These are phyloP conservation scores for Physeter macrocephalus DNA, from an alignment of 2,113 vertebrate genomes.

Conservation along the genomic window DNA sequence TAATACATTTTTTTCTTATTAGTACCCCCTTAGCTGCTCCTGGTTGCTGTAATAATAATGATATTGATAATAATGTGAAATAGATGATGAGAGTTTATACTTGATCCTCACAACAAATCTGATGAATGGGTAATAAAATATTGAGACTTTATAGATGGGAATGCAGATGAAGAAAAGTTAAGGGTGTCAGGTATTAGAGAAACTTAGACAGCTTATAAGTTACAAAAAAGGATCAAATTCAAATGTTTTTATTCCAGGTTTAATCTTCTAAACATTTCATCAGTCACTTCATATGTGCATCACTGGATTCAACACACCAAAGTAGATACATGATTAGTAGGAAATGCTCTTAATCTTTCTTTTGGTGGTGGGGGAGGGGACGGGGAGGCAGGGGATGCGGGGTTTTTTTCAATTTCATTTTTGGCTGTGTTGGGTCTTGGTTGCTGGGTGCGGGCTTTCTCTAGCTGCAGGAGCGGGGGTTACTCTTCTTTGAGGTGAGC, in stretches of 20 bases:
- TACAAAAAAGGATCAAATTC: neutral
- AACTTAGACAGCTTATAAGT: neutral
- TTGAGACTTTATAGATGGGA: neutral
- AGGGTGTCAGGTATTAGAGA: neutral
- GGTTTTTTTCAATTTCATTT: too few species aligned
- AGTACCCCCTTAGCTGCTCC: neutral
- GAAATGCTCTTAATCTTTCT: neutral
- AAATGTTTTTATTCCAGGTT: neutral
- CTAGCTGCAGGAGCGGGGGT: too few species aligned
- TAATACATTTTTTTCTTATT: neutral
- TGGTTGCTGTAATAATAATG: neutral
- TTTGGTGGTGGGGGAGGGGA: neutral
- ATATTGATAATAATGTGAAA: neutral
- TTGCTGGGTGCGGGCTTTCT: too few species aligned
- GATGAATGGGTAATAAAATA: neutral
- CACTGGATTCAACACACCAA: neutral
- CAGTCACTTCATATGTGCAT: neutral
- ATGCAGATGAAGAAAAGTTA: neutral
- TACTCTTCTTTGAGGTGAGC: too few species aligned
- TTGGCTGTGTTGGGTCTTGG: too few species aligned
- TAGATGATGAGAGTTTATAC: neutral
- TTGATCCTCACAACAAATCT: neutral
- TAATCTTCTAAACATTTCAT: neutral
- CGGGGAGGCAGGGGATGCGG: too few species aligned
- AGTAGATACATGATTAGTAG: neutral